Base-by-base conservation (phyloP, 2,113 vertebrate species). In the human region DNA sequence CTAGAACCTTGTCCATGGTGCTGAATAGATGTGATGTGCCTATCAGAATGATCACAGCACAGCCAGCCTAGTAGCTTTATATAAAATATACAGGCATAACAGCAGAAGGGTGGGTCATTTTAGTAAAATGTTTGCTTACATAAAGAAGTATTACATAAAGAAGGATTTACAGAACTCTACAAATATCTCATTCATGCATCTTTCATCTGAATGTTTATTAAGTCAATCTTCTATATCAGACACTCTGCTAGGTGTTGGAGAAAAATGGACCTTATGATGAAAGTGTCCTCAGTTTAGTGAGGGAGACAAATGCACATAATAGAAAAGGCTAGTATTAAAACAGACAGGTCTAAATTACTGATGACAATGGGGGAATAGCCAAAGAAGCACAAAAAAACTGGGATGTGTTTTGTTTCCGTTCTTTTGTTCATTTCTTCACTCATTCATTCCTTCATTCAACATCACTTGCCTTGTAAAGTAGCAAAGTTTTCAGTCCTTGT, bases 351-450 rank as follows among this genome's bases (percentile, higher is more conserved):
- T 82, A 30, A 35, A 72, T 88, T 90, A 84, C 35, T 45, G 78
- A 57, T 40, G 20, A 64, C 30, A 66, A 68, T 13, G 57, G 35
- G 35, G 64, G 20, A 61, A 20, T 30, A 84, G 80, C 38, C 43
- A 86, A 94, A 78, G 84, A 89, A 57, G 12, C 27, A 70, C 35
- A 16, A 80, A 94, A 59, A 12, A 73, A 78, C 50, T 23, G 32
- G 43, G 52, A 50, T 68, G 50, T n/a, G 18, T 96, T 95, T 78
- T 87, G 18, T 78, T 97, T 94, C 78, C 32, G 32, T 73, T 70
- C 45, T 12, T 30, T 55, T 57, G 30, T 79, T 95, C 82, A 35
- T 59, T 75, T 90, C 35, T 76, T 84, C 40, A 61, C 35, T 81
- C 20, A n/a, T 89, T 96, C 45, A 45, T 14, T 64, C n/a, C 14